Conservation (phyloP, 2,113 vertebrate species). For the Hyla sarda region DNA sequence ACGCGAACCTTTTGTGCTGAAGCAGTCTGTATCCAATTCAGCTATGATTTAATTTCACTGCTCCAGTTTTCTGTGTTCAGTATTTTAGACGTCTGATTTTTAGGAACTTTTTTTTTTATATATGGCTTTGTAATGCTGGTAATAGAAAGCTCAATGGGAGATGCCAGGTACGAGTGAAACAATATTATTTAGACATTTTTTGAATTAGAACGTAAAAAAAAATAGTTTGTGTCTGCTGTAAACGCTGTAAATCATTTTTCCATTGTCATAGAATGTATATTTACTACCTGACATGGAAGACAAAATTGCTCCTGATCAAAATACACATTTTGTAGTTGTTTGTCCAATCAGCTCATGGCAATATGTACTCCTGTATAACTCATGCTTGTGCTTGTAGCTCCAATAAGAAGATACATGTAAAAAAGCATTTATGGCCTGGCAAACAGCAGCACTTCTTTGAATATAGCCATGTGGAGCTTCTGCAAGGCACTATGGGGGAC, state of each 20-base stretch:
- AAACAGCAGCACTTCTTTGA: no score
- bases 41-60: constrained; percentile 71
- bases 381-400: background rate
- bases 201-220: constrained; percentile 44
- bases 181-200: constrained; percentile 63
- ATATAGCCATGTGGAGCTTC: no score
- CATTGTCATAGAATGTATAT: background rate
- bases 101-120: constrained; percentile 61
- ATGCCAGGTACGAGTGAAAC: constrained; percentile 41
- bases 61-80: constrained; percentile 64
- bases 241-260: background rate
- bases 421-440: no score
- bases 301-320: background rate
- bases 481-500: no score
- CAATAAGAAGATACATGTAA: no score
- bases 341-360: background rate
- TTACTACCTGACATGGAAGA: background rate
- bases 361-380: background rate
- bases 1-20: constrained; percentile 67
- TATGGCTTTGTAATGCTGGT: constrained; percentile 38
- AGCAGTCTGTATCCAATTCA: constrained; percentile 67
- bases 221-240: constrained; percentile 2
- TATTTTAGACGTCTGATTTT: constrained; percentile 60
- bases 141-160: constrained; percentile 58
- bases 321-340: background rate